Conservation (phyloP, 2,113 vertebrate genomes). For the Macrotus californicus region DNA sequence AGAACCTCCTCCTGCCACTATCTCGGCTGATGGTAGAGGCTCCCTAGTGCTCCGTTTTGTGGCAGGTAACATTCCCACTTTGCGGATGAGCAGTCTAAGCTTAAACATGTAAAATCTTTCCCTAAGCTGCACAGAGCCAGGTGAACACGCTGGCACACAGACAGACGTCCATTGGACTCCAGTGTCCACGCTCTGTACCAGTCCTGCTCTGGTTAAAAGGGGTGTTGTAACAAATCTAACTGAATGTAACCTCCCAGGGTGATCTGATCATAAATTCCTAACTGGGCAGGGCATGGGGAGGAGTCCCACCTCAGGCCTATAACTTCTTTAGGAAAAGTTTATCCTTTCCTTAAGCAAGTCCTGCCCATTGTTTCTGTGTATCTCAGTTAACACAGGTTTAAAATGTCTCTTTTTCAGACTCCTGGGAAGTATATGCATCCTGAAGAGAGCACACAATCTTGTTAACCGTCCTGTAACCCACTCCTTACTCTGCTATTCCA, state of each 20-base stretch:
- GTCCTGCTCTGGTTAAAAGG: too few species aligned
- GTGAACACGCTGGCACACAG: fast-evolving
- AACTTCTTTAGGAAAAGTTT: not conserved
- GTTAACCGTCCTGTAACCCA: not conserved
- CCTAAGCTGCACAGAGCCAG: fast-evolving
- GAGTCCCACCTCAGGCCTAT: too few species aligned
- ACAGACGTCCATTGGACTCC: fast-evolving
- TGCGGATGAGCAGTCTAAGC: not conserved
- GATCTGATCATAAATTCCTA: too few species aligned
- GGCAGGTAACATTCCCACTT: not conserved
- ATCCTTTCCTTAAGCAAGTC: not conserved
- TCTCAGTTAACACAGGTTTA: not conserved
- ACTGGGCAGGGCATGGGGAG: too few species aligned
- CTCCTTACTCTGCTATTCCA: too few species aligned
- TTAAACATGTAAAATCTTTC: not conserved
- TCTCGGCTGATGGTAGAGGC: too few species aligned
- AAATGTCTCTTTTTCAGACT: not conserved
- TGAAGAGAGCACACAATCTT: not conserved
- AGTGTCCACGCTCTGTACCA: fast-evolving
- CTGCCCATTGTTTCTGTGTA: not conserved
- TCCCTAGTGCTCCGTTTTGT: too few species aligned
- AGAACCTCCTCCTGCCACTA: too few species aligned
- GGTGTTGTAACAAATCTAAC: not conserved
- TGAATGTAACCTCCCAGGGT: not conserved
- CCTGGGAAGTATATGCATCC: not conserved